A percentile compares a stretch with the other conserved stretches of the same genome.
Conservation (phyloP, 1,140 invertebrate genomes). For the Gryon sp. region DNA sequence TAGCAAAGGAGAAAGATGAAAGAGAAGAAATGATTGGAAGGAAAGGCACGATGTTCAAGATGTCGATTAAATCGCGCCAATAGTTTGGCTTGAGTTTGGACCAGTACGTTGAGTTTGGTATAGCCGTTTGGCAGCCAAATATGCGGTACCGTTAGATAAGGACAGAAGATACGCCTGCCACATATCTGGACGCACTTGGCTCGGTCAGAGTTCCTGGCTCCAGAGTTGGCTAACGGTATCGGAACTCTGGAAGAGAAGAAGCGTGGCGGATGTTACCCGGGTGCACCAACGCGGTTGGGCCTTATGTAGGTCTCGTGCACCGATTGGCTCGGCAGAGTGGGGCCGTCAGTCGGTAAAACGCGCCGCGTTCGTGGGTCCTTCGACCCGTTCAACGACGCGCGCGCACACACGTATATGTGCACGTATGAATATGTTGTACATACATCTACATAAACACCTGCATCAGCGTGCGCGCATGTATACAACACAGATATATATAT, state of each 20-base stretch:
- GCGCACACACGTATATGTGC: constrained; percentile 1
- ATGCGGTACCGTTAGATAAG: constrained; percentile 16
- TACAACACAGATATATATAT: not conserved
- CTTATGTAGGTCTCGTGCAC: constrained; percentile 53
- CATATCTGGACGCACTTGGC: constrained; percentile 9
- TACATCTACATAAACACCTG: constrained; percentile 7
- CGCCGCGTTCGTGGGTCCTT: constrained; percentile 35
- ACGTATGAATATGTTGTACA: no score
- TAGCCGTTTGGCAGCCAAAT: constrained; percentile 5
- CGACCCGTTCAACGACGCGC: constrained; percentile 40
- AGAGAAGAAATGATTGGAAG: not conserved
- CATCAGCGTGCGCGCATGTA: not conserved
- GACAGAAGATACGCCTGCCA: constrained; percentile 12
- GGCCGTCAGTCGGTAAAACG: constrained; percentile 35
- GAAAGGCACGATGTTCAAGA: constrained; percentile 34
- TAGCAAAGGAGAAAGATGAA: no score
- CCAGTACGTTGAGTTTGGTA: not conserved
- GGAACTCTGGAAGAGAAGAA: constrained; percentile 35
- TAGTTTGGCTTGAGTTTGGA: constrained; percentile 17
- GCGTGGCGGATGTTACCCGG: constrained; percentile 50
- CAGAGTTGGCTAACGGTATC: constrained; percentile 40
- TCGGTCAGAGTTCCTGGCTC: constrained; percentile 24
- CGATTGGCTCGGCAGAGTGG: constrained; percentile 39
- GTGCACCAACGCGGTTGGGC: constrained; percentile 35
- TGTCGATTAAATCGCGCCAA: constrained; percentile 23